Evolutionary conservation across 2,113 vertebrate species (phyloP), one percentile per base, ranked within the genome.

Genomic region (Gavialis gangeticus): DNA sequence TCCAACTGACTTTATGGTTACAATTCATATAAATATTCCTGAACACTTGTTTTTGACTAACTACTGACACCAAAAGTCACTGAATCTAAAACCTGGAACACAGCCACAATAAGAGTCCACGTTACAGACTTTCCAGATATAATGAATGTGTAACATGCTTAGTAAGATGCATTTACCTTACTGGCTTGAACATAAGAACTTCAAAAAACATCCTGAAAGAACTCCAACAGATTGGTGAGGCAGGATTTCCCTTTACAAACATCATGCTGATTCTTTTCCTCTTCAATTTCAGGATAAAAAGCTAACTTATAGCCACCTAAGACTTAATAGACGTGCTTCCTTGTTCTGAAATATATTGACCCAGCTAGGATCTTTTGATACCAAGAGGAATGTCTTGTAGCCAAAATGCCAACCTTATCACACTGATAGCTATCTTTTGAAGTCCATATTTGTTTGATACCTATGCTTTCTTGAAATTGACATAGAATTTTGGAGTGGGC

Each of bases 401-500:
- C 55, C 92, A 84, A 83, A 84, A 57, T 30, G 58, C 81, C 19
- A 84, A 25, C 46, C 67, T 13, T 24, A 60, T 8, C 46, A 34
- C 80, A 88, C 93, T 79, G 15, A 63, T 84, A 85, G n/a, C 30
- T 88, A 69, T 89, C 71, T 77, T 93, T 82, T 59, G 88, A 58
- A 82, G 86, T 82, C 94, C 73, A 5, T 87, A 91, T 96, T 90
- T 62, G 25, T 78, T 73, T 64, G 75, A n/a, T 93, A 96, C 83
- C 81, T 93, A 59, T 82, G 77, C 59, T 92, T 85, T 79, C 88
- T 93, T 60, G 59, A 71, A 92, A 87, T 58, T 91, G 95, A 94
- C 90, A 93, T 75, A 28, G 25, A 75, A 13, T 30, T 71, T 87
- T 16, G 79, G 86, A 86, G 76, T 62, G 27, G 90, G 96, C 95